Base-by-base conservation (phyloP, 2,888 invertebrate genomes). In the Caenorhabditis sp. region DNA sequence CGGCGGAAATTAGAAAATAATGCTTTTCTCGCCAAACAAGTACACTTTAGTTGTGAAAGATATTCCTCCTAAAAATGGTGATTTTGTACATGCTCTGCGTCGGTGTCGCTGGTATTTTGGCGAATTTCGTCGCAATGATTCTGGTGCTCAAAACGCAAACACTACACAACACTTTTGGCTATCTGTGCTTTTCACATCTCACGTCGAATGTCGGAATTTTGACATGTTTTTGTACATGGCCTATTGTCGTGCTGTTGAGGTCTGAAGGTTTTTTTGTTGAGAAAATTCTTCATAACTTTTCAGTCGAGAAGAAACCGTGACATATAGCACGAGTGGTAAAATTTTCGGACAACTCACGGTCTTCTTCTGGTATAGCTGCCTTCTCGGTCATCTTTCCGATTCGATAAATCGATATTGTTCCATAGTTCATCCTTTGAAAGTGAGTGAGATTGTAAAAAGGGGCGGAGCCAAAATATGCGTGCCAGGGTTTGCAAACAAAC, bases 311-410 rank as follows among this genome's bases (percentile, higher is more conserved):
- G 63, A 77, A 49, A 37, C 58, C 21, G 5, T 78, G 24, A 62
- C 69, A 4, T 62, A 66, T 19, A 66, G 61, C 31, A 0, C 55
- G 8, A 26, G 27, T 21, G 66, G 62, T 24, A 76, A 73, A 26
- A 31, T 64, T 4, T 64, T 79, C 51, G 79, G 79, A 3, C 79
- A 79, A 21, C 58, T 71, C 27, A 74, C 68, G 8, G 76, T 79
- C 1, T 61, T 79, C 53, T 77, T 79, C 62, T 79, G 79, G 79
- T 76, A 75, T 65, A 71, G 62, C 19, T 77, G 79, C 51, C 66
- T 77, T 12, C 62, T 77, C 17, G 70, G 76, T 21, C 79, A 79
- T 55, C 37, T 79, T 36, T 75, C 77, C 1, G 69, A 77, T 27
- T 76, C 77, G 3, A 58, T 77, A 61, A 79, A 79, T 55, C 70